These are phyloP conservation scores for Drosophila sordidula DNA, from an alignment of 2,888 invertebrate species.

Conservation along the genomic window DNA sequence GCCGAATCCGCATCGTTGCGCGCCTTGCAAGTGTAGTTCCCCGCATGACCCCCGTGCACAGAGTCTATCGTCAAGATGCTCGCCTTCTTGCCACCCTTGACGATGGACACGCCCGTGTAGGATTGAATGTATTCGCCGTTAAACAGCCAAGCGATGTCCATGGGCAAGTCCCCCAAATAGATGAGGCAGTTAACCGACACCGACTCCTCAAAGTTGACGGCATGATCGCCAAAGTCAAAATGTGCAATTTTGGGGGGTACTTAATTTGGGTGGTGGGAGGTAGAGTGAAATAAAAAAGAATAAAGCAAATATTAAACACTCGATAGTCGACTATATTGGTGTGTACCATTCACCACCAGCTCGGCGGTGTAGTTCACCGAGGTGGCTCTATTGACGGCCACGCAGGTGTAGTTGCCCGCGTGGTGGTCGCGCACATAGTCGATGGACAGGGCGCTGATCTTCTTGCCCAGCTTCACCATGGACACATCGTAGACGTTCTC, in stretches of 20 bases:
- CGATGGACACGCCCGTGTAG: conserved; percentile 85
- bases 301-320: conserved; percentile 17
- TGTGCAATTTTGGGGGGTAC: conserved; percentile 91
- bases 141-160: conserved; percentile 87
- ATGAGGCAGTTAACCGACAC: conserved; percentile 87
- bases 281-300: conserved; percentile 20
- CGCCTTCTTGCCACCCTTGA: conserved; percentile 87
- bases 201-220: conserved; percentile 88
- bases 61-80: conserved; percentile 88
- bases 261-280: conserved; percentile 70
- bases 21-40: conserved; percentile 91
- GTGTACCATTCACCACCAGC: conserved; percentile 87
- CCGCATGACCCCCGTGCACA: conserved; percentile 88
- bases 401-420: conserved; percentile 90
- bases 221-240: conserved; percentile 90
- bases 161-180: conserved; percentile 88
- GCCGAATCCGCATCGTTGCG: conserved; percentile 89
- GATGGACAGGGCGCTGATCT: conserved; percentile 89
- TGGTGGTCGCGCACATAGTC: conserved; percentile 89
- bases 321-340: neutral
- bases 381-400: conserved; percentile 88
- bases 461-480: conserved; percentile 86
- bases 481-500: conserved; percentile 86
- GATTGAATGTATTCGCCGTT: conserved; percentile 85
- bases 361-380: conserved; percentile 87